A percentile compares a stretch with the other conserved stretches of the same genome.
Evolutionary conservation across 2,113 vertebrate species (phyloP).

Genomic region (Gulo gulo): DNA sequence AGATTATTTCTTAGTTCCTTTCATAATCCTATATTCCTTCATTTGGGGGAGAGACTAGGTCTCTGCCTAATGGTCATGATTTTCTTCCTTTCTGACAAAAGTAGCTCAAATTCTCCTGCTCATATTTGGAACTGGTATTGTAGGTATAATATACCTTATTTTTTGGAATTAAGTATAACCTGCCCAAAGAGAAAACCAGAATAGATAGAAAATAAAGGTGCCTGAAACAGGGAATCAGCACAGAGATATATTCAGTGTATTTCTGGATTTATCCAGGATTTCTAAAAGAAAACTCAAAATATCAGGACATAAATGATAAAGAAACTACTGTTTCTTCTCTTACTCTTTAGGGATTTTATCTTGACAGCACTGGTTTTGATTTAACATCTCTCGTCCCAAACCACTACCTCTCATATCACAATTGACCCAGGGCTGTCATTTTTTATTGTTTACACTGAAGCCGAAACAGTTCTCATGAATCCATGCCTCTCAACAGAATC

Average conservation of each 20-base stretch:
- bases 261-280: constrained; percentile 24
- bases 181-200: background rate
- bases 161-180: background rate
- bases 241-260: background rate
- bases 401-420: background rate
- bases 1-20: background rate
- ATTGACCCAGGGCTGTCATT: background rate
- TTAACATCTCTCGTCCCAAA: background rate
- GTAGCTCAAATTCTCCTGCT: background rate
- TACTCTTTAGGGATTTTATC: background rate
- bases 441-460: background rate
- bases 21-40: background rate
- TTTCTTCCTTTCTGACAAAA: background rate
- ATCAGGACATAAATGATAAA: background rate
- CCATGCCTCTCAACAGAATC: background rate
- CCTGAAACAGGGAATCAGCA: background rate
- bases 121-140: background rate
- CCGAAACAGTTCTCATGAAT: background rate
- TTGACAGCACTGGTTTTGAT: constrained; percentile 29
- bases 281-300: constrained; percentile 24
- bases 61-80: background rate
- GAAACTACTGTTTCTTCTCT: background rate
- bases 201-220: background rate
- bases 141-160: background rate
- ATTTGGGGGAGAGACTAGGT: background rate